A percentile compares a stretch with the other conserved stretches of the same genome.
Conservation (phyloP, 2,113 vertebrate species). For the Tympanuchus pallidicinctus region DNA sequence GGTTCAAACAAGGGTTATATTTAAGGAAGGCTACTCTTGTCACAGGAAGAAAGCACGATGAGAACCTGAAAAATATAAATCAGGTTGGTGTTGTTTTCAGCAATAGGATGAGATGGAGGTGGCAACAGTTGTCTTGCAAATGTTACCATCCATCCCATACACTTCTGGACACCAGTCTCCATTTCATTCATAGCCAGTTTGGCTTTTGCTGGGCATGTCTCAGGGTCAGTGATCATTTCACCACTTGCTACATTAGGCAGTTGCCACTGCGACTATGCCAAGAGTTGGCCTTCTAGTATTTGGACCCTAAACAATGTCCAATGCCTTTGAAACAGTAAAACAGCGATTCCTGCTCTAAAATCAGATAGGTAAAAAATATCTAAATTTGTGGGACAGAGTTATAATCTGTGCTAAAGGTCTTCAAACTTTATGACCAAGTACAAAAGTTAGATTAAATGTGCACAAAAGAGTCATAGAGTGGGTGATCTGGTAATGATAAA, state of each 20-base stretch:
- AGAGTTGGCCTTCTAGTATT: not conserved
- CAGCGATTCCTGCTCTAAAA: not conserved
- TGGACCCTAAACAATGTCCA: not conserved
- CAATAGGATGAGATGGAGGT: not conserved
- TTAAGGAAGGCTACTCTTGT: not conserved
- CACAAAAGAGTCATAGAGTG: not conserved
- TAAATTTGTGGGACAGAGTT: not conserved
- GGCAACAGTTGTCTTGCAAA: not conserved
- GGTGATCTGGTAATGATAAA: not conserved
- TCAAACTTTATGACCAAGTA: not conserved
- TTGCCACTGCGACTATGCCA: not conserved
- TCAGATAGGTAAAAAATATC: not conserved
- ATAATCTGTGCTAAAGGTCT: not conserved
- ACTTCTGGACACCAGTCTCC: not conserved
- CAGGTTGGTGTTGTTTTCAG: not conserved
- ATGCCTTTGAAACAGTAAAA: not conserved
- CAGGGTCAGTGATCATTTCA: not conserved
- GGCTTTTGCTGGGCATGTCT: not conserved
- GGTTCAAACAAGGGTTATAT: not conserved
- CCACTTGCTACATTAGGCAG: constrained; percentile 1
- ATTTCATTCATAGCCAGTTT: not conserved
- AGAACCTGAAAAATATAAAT: not conserved
- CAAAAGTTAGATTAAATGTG: not conserved
- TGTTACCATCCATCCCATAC: not conserved
- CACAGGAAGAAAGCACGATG: not conserved